Conservation (phyloP, 1,140 invertebrate species). For the Paracyclopina nana region DNA sequence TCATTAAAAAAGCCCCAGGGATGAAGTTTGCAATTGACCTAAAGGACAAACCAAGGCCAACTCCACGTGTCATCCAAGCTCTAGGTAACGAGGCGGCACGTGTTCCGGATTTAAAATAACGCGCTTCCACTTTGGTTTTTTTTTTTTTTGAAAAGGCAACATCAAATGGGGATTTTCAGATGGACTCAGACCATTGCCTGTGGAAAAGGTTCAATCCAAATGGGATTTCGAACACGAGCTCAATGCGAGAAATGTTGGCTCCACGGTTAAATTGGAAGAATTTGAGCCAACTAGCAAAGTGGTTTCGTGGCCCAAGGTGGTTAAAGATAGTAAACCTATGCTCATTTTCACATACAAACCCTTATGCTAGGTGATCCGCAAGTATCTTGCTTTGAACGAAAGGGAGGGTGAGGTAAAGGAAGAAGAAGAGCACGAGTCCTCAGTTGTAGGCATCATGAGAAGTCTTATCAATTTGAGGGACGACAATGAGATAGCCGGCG, state of each 20-base stretch:
- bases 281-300: background rate
- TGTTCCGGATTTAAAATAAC: background rate
- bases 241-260: background rate
- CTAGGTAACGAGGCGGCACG: background rate
- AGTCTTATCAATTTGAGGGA: background rate
- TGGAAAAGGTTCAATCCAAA: background rate
- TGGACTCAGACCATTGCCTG: background rate
- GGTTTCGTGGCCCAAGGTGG: background rate
- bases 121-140: background rate
- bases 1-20: background rate
- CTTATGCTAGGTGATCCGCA: background rate
- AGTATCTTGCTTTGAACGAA: background rate
- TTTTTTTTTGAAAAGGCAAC: background rate
- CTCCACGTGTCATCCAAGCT: background rate
- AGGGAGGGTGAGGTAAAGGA: background rate
- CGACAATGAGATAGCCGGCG: background rate
- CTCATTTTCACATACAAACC: no score
- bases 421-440: background rate
- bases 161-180: conserved; percentile 3
- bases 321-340: no score
- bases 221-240: background rate
- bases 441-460: background rate
- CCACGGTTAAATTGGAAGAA: background rate
- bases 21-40: background rate
- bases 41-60: background rate